Base-by-base conservation (phyloP, 1,140 invertebrate species). In the Micrasema longulum region DNA sequence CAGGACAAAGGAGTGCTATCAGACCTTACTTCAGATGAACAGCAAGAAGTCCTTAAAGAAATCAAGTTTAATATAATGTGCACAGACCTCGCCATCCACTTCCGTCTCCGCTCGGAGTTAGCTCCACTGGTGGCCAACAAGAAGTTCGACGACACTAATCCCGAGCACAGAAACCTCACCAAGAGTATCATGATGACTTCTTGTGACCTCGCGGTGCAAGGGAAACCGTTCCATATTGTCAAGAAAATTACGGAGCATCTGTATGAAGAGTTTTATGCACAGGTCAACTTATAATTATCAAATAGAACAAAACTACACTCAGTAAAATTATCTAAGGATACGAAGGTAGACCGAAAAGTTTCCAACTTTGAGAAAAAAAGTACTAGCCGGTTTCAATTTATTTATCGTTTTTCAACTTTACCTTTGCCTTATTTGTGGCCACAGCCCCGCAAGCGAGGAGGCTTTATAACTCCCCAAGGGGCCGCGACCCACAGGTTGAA, bases 141-240 rank as follows among this genome's bases (percentile, higher is more conserved):
- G 18, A 47, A 65, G 5, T 85, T 85, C 57, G 81, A 86, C 69
- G 85, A 82, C 83, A 71, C 74, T 1, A 79, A 84, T 55, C 77
- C 76, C 16, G 47, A 77, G 20, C 86, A 87, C 72, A 78, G 83
- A 36, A 78, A 76, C 23, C 77, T 87, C 47, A 75, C 87, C 12
- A 87, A 87, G 81, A 82, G 84, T 4, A 84, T 88, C 7, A 78
- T 88, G 68, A 89, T 89, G 88, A 88, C 87, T 4, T 82, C 82
- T 3, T 85, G 84, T 65, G 88, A 89, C 77, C 76, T 89, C 45
- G 87, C 87, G 1, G 86, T 84, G 3, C 82, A 81, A 35, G 86
- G 83, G 68, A 89, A 88, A 70, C 87, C 87, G 0, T 88, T 87
- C 66, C 78, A 79, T 7, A 78, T 87, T 1, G 79, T 86, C 0